Evolutionary conservation across 2,113 vertebrate species (phyloP), one percentile per base, ranked within the genome.

Genomic region (Boulengeromyrus knoepffleri): DNA sequence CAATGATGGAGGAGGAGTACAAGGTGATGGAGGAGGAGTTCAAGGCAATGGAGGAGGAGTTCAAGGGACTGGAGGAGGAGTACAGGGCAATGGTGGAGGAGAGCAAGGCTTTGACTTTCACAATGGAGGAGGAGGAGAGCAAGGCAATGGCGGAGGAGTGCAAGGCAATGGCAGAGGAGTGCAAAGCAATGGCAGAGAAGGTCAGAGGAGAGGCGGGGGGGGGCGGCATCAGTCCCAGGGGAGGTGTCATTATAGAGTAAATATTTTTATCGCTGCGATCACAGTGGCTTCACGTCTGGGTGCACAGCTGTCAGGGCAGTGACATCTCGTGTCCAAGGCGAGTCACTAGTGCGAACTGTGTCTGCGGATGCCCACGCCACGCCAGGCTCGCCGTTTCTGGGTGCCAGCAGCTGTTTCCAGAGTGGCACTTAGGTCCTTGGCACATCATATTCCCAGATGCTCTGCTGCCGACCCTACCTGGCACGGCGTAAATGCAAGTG

Each of bases 201-300:
- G n/a, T n/a, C 19, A 31, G 89, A 49, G 42, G 74, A 12, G 85
- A 0, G 31, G 31, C 0, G 85, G n/a, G n/a, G n/a, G n/a, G 46
- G 27, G 85, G 85, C n/a, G 27, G 0, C 24, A 36, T n/a, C n/a
- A n/a, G 0, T 47, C 49, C 50, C 2, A 6, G 49, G 49, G 49
- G 49, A 47, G n/a, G 86, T 53, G 86, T 50, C 49, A 80, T 53
- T 47, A 58, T 90, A 87, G 74, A 89, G 90, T 92, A 94, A 93
- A 94, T 92, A 92, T 93, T 93, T 93, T 91, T 89, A 92, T 92
- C 15, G 21, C 66, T 90, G 56, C 74, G 3, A 91, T 92, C 92
- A 91, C 92, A 88, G 90, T 88, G 58, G 91, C 89, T 93, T 93
- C 77, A 91, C 89, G 87, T 94, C 91, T 92, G 36, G 85, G 66